Evolutionary conservation across 2,797 vertebrate genomes (phyloP), one percentile per base, ranked within the genome.

Genomic region (Amphiprion clarkii): DNA sequence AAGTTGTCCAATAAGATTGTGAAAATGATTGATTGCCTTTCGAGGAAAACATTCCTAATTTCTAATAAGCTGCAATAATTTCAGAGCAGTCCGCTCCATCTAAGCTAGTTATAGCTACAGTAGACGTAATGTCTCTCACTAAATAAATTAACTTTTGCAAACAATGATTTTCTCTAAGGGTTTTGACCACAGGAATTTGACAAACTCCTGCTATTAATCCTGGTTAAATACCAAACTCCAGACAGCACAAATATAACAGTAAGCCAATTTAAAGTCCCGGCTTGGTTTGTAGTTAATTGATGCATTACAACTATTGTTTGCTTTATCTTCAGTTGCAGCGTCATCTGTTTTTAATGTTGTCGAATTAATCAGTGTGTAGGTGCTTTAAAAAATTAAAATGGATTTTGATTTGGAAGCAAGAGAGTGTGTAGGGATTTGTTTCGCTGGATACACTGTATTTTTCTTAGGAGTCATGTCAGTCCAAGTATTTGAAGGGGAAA

Each of bases 11-110:
- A 58, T 84, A 71, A 72, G 74, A 90, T 81, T 83, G 78, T 82
- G 83, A 87, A 87, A 81, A 79, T 89, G 80, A 92, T 88, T 84
- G 68, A 87, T 72, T 40, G 39, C 78, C 54, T 71, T 87, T 82
- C 2, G 21, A 66, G 65, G 59, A 64, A 83, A 83, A 85, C 81
- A 86, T 88, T 90, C 70, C 72, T 68, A 67, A 87, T 88, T 88
- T 59, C 66, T 87, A 82, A 89, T 90, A 88, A 79, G 58, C 42
- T 83, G 76, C 74, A 87, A 89, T 86, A 74, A 87, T 90, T 87
- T 78, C 79, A 78, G 76, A 72, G 62, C 74, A 68, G 84, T 82
- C 44, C 31, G 1, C 65, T 79, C 52, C 70, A 82, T 90, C 72
- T 79, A 65, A 71, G 84, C 55, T 40, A 62, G 71, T 78, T 78